phyloP scores from a whole-genome alignment of 2,888 invertebrate species.

The Agonum fuliginosum region DNA sequence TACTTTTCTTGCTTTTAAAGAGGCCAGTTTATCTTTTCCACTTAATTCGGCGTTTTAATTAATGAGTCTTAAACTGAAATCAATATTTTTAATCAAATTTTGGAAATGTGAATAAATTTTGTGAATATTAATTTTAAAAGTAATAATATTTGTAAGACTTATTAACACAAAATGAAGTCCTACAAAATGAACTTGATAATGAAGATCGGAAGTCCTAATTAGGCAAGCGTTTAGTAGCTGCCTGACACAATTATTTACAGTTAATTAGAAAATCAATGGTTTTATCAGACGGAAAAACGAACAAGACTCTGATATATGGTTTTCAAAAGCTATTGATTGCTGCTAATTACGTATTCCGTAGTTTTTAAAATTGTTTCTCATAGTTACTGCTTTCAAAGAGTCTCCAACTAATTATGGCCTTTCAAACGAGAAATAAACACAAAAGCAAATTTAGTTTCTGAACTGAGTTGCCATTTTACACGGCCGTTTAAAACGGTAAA shows the following conservation, averaged over 20 bases:
- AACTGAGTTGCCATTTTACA: background rate
- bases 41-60: conserved; percentile 10
- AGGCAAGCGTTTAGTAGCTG: background rate
- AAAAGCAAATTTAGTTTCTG: conserved; percentile 1
- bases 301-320: conserved; percentile 21
- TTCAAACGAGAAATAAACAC: background rate
- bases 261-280: conserved; percentile 31
- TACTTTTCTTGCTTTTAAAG: background rate
- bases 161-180: background rate
- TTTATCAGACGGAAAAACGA: conserved; percentile 32
- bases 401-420: background rate
- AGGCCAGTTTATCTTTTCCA: background rate
- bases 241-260: conserved; percentile 30
- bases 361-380: conserved; percentile 20
- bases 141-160: background rate
- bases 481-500: conserved; percentile 9
- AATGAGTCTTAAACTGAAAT: conserved; percentile 6
- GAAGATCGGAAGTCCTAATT: conserved; percentile 28
- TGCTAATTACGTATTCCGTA: conserved; percentile 25
- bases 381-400: conserved; percentile 1
- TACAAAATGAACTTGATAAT: background rate
- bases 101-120: background rate
- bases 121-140: background rate
- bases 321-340: conserved; percentile 30
- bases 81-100: background rate